Conservation (phyloP, 2,113 vertebrate genomes). For the Riparia riparia region DNA sequence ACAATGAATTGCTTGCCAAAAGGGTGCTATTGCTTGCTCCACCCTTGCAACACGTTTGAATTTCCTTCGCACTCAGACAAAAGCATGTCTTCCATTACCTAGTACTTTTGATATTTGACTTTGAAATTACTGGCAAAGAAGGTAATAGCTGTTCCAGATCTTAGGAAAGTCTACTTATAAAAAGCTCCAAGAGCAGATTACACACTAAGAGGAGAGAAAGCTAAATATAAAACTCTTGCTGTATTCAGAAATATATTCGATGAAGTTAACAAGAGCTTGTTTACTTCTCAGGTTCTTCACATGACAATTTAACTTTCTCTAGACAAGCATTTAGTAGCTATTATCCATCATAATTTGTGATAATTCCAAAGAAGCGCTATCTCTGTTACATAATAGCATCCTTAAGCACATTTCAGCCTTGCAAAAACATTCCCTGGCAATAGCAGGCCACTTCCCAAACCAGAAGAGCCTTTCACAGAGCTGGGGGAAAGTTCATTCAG, state of each 20-base stretch:
- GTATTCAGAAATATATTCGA: conserved; percentile 21
- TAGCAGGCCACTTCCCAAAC: background rate
- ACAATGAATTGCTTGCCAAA: background rate
- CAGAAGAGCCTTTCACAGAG: conserved; percentile 1
- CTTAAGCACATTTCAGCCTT: conserved; percentile 32
- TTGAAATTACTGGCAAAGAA: conserved; percentile 63
- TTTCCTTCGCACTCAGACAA: conserved; percentile 3
- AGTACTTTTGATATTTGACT: conserved; percentile 40
- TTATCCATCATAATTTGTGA: conserved; percentile 10
- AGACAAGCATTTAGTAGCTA: background rate
- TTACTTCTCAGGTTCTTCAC: conserved; percentile 50
- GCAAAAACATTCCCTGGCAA: conserved; percentile 60
- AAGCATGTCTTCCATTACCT: conserved; percentile 38
- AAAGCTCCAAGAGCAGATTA: conserved; percentile 70
- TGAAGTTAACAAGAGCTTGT: conserved; percentile 67
- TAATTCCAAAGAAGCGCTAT: conserved; percentile 14
- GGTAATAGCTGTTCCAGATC: conserved; percentile 56
- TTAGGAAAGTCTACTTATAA: conserved; percentile 63
- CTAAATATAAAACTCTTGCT: conserved; percentile 67
- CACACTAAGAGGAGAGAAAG: conserved; percentile 54
- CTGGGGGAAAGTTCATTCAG: conserved; percentile 29
- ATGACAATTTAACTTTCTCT: conserved; percentile 54
- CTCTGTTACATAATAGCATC: conserved; percentile 54
- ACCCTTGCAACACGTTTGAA: background rate
- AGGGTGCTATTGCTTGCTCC: background rate